Percentiles rank a stretch among this genome's conserved stretches.
Evolutionary conservation across 2,797 vertebrate genomes (phyloP).

Genomic region (Chromis chromis): DNA sequence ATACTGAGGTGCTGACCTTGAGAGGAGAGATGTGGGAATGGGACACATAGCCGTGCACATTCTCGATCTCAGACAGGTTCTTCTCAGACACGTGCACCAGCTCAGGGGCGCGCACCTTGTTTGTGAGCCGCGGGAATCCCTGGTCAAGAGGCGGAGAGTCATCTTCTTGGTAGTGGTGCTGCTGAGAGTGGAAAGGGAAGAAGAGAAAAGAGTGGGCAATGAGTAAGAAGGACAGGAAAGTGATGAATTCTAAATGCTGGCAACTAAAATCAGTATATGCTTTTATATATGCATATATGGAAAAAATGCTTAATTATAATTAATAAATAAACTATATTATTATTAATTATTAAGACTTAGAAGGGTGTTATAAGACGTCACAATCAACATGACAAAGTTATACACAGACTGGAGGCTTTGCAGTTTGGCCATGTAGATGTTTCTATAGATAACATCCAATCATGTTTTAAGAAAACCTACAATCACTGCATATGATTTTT

Average conservation of each 20-base stretch:
- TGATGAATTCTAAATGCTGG: too few relatives aligned
- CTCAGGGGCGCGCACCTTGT: slow-evolving; percentile 92
- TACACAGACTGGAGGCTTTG: too few relatives aligned
- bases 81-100: slow-evolving; percentile 97
- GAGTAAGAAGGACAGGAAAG: neutral
- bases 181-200: slow-evolving; percentile 66
- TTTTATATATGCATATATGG: too few relatives aligned
- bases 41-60: slow-evolving; percentile 96
- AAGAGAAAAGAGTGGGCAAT: neutral
- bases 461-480: neutral
- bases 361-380: too few relatives aligned
- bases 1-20: slow-evolving; percentile 86
- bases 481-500: neutral
- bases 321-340: too few relatives aligned
- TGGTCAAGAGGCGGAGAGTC: slow-evolving; percentile 91
- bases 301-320: too few relatives aligned
- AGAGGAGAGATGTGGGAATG: slow-evolving; percentile 97
- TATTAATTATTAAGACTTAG: too few relatives aligned
- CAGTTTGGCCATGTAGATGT: too few relatives aligned
- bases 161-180: slow-evolving; percentile 97
- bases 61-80: slow-evolving; percentile 97
- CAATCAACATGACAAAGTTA: too few relatives aligned
- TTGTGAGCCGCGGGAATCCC: slow-evolving; percentile 91
- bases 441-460: too few relatives aligned
- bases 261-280: too few relatives aligned